Percentiles rank a stretch among this genome's conserved stretches.
Evolutionary conservation across 2,797 vertebrate genomes (phyloP).

Genomic region (Tachyglossus aculeatus): DNA sequence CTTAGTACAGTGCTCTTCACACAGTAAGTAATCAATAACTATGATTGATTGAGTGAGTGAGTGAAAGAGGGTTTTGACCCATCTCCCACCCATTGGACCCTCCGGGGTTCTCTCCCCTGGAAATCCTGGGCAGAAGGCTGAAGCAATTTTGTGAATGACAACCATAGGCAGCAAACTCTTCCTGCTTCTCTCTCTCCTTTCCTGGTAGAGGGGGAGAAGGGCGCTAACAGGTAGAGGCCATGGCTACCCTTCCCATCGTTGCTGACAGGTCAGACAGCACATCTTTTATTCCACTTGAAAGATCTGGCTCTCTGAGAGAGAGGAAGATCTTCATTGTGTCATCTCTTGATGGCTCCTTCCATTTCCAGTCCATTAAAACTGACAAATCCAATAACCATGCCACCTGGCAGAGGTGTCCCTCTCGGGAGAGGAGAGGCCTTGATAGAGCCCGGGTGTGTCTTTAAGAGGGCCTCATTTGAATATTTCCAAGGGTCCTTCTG

Average conservation of each 20-base stretch:
- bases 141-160: neutral
- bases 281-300: constrained; percentile 31
- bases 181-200: neutral
- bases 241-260: constrained; percentile 42
- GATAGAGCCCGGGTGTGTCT: fast-evolving
- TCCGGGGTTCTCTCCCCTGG: no score
- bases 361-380: constrained; percentile 87
- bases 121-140: no score
- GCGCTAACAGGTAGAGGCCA: constrained; percentile 44
- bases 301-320: constrained; percentile 62
- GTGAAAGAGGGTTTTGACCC: no score
- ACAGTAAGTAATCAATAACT: no score
- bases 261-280: constrained; percentile 48
- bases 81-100: no score
- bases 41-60: no score
- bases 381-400: constrained; percentile 75
- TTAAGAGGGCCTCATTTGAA: neutral
- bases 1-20: no score
- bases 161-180: neutral
- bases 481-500: neutral
- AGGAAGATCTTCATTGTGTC: constrained; percentile 59
- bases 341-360: constrained; percentile 75
- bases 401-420: constrained; percentile 66
- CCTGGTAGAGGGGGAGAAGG: no score
- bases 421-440: neutral